Conservation (phyloP, 1,140 invertebrate species). For the Polyergus mexicanus region DNA sequence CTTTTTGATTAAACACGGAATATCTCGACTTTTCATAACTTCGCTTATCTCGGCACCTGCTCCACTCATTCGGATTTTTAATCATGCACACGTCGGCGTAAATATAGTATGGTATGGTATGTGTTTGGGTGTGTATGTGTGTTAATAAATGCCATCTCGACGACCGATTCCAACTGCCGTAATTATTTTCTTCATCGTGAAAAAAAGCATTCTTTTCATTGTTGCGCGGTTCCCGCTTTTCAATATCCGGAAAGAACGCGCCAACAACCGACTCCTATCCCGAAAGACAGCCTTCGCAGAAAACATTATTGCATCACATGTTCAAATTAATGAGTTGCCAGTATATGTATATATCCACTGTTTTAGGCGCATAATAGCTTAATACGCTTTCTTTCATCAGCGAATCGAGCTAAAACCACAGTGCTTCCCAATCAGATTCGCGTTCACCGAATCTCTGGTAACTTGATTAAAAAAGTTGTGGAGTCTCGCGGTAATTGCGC, state of each 20-base stretch:
- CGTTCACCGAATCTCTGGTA: background rate
- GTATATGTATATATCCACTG: background rate
- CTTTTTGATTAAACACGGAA: background rate
- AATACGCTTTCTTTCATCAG: background rate
- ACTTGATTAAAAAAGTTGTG: constrained; percentile 15
- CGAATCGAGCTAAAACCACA: background rate
- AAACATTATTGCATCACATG: constrained; percentile 47
- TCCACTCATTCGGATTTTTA: constrained; percentile 21
- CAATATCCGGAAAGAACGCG: constrained; percentile 44
- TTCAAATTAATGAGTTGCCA: constrained; percentile 40
- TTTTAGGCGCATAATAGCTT: constrained; percentile 10
- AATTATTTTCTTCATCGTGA: background rate
- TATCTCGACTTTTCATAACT: constrained; percentile 33
- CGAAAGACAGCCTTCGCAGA: constrained; percentile 24
- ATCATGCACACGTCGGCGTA: background rate
- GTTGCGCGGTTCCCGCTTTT: background rate
- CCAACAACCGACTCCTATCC: constrained; percentile 7
- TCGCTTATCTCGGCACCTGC: background rate
- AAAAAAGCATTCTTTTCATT: constrained; percentile 39
- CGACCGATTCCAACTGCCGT: constrained; percentile 8
- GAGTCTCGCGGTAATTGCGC: background rate
- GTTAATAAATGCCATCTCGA: constrained; percentile 20
- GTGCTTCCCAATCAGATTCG: constrained; percentile 12
- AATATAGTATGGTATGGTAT: background rate
- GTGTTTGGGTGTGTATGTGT: too few species aligned